Base-by-base conservation (phyloP, 2,797 vertebrate genomes). In the Chelon labrosus region DNA sequence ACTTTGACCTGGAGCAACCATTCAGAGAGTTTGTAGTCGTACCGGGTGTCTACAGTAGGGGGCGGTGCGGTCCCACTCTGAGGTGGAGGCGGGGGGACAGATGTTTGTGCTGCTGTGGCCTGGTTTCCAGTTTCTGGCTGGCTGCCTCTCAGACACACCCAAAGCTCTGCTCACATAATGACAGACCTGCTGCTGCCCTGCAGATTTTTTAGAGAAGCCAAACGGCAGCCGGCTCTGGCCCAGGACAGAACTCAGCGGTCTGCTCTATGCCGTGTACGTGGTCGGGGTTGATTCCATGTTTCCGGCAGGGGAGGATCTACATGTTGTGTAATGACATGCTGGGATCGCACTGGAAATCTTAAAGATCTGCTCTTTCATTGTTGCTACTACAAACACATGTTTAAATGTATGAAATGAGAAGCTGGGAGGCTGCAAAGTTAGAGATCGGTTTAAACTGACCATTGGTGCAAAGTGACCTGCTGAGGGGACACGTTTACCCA, bases 61-160 rank as follows among this genome's bases (percentile, higher is more conserved):
- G 85, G 66, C 58, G 35, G 25, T 85, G 67, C 47, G 44, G 31
- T 52, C 59, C 35, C 38, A 66, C 50, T 20, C 39, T 65, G 62
- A 1, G 22, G 31, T 31, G 31, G 31, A 31, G 4, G n/a, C n/a
- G 14, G 22, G 2, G 46, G 70, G 62, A 62, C 84, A 90, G 88
- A 77, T 82, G 84, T 85, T 79, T 65, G 10, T 44, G n/a, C 66
- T 74, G 78, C 70, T 74, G 69, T 46, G 88, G 88, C 83, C 83
- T 87, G 75, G 70, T 87, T 90, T 82, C 69, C 83, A 72, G 65
- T 68, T 70, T 79, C 79, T 86, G 82, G 77, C 82, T 77, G 77
- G 57, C 74, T 85, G 77, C 78, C 69, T 65, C 58, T 68, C 80
- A 54, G 90, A 90, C 89, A 91, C 91, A 88, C 91, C 91, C 91